Evolutionary conservation across 2,888 invertebrate genomes (phyloP).

Genomic region (Eurytoma californica): DNA sequence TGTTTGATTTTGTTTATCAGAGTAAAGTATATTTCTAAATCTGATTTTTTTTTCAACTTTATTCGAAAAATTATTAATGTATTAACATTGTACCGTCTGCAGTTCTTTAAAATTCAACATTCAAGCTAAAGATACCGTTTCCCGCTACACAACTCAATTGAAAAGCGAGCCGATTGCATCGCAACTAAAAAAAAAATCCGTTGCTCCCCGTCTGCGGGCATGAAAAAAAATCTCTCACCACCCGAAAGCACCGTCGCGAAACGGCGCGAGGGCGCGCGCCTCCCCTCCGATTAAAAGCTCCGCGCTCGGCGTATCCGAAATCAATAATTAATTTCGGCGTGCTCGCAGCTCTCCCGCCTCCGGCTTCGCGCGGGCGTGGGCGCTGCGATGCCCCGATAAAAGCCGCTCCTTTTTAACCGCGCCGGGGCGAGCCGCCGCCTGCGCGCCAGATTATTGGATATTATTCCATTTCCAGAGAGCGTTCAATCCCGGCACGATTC

Average conservation of each 20-base stretch:
- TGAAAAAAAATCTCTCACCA: not conserved
- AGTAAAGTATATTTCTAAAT: no score
- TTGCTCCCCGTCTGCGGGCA: not conserved
- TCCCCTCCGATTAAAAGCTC: conserved; percentile 70
- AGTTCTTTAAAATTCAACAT: conserved; percentile 14
- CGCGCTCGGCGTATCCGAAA: conserved; percentile 71
- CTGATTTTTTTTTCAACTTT: no score
- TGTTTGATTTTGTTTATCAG: no score
- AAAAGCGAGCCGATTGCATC: conserved; percentile 10
- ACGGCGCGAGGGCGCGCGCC: conserved; percentile 58
- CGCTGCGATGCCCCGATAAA: conserved; percentile 72
- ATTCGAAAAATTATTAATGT: no score
- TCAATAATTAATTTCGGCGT: conserved; percentile 72
- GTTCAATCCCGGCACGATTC: conserved; percentile 75
- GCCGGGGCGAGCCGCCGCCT: conserved; percentile 54
- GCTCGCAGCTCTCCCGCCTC: conserved; percentile 62
- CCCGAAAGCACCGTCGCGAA: conserved; percentile 26
- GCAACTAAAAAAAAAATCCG: conserved; percentile 16
- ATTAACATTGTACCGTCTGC: no score
- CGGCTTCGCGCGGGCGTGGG: conserved; percentile 50
- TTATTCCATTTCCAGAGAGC: conserved; percentile 74
- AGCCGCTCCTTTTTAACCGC: conserved; percentile 68
- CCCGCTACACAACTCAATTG: not conserved
- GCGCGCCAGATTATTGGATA: conserved; percentile 74
- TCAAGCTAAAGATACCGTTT: not conserved